These are phyloP conservation scores for Cantharis rustica DNA, from an alignment of 2,888 invertebrate species.

Conservation along the genomic window DNA sequence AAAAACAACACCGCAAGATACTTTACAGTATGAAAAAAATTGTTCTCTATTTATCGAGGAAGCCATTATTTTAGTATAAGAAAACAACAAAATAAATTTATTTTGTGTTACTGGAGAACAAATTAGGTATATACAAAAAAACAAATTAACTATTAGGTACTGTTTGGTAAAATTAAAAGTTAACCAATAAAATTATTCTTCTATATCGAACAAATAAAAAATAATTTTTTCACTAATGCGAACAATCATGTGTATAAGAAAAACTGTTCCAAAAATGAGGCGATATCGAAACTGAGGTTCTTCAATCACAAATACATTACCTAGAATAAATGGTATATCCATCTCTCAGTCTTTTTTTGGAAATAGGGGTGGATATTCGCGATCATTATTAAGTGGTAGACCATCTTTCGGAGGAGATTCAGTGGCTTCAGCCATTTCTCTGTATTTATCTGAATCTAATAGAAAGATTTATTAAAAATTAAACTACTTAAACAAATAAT, in stretches of 20 bases:
- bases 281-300: conserved; percentile 39
- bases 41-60: background rate
- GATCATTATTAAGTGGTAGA: conserved; percentile 79
- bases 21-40: background rate
- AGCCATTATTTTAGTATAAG: background rate
- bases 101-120: background rate
- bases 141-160: background rate
- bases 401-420: conserved; percentile 70
- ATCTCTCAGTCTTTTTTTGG: conserved; percentile 61
- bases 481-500: background rate
- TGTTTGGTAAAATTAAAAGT: background rate
- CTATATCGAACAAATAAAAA: conserved; percentile 47
- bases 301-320: conserved; percentile 31
- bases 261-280: conserved; percentile 47
- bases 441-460: conserved; percentile 74
- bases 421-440: conserved; percentile 74
- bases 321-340: conserved; percentile 31
- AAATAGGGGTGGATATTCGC: conserved; percentile 82
- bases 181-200: conserved; percentile 25
- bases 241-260: conserved; percentile 50
- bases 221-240: conserved; percentile 50
- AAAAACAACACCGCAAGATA: background rate
- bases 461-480: conserved; percentile 27
- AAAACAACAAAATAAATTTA: background rate
- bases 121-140: background rate